Percentiles rank a stretch among this genome's conserved stretches.
Conservation (phyloP, 2,888 invertebrate genomes). For the Eurois occulta region DNA sequence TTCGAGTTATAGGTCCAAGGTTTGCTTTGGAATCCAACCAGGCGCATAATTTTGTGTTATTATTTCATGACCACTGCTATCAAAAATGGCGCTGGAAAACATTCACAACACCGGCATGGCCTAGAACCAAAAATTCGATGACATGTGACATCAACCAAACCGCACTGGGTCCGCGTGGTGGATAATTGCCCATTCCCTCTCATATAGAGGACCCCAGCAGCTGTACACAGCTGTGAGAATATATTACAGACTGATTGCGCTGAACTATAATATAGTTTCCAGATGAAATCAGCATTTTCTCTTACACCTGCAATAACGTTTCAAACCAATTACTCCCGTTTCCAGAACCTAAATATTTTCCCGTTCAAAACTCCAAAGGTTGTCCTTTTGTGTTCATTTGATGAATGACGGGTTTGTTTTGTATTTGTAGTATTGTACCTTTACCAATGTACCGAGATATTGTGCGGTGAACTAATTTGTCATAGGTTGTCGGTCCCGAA, state of each 20-base stretch:
- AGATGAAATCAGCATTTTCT: not conserved
- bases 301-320: not conserved
- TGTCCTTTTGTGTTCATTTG: conserved; percentile 40
- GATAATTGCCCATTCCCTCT: too few relatives aligned
- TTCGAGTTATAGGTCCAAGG: too few relatives aligned
- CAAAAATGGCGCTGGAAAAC: too few relatives aligned
- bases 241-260: not conserved
- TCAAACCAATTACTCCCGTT: not conserved
- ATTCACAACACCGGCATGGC: too few relatives aligned
- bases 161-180: too few relatives aligned
- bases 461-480: conserved; percentile 53
- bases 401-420: conserved; percentile 49
- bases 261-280: not conserved
- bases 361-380: conserved; percentile 7
- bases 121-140: too few relatives aligned
- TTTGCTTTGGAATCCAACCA: too few relatives aligned
- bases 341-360: not conserved
- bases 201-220: too few relatives aligned
- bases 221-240: too few relatives aligned
- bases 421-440: conserved; percentile 13
- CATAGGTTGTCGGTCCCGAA: conserved; percentile 47
- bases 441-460: conserved; percentile 16
- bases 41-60: too few relatives aligned
- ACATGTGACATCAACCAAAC: too few relatives aligned
- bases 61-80: too few relatives aligned